Evolutionary conservation across 2,113 vertebrate species (phyloP), one percentile per base, ranked within the genome.

Genomic region (Paraplagusia blochii): DNA sequence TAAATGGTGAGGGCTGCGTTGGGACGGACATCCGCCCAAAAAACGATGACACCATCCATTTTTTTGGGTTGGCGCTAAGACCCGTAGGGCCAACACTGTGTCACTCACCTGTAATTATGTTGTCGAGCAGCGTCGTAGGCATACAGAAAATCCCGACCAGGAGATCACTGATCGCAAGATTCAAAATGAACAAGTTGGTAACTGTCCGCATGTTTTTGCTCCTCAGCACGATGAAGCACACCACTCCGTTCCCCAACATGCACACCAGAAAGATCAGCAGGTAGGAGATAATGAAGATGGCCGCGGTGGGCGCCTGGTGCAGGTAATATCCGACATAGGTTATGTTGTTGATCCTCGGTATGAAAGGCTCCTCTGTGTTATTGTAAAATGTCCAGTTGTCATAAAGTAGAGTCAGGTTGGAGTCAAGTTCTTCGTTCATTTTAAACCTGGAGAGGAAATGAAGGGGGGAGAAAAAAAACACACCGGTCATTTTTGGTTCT

Each of bases 81-180:
- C n/a, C n/a, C n/a, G n/a, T n/a, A n/a, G n/a, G 14, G 4, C 7
- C 38, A 29, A 34, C 8, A 40, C 15, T 36, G 11, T 18, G 2
- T 14, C 12, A 35, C 91, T 72, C 81, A 97, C 96, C 95, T 91
- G 94, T 93, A 53, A 94, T 94, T 16, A 98, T 95, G 84, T 93
- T 98, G 82, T 98, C 96, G 52, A 98, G 85, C 11, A 98, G 91
- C 0, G 94, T 96, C n/a, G 92, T 93, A 44, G 95, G 94, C 95
- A 98, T 96, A 65, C 95, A 98, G 90, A 97, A 97, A 76, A 97
- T 91, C n/a, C 95, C 96, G 61, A 98, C 92, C 33, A 98, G 90
- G 16, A 98, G 80, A 77, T 98, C 96, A 0, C 95, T 96, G 69
- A 97, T 80, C 0, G 95, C 95, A 11, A 98, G 87, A 78, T 98